Base-by-base conservation (phyloP, 2,113 vertebrate genomes). In the Phrynosoma platyrhinos region DNA sequence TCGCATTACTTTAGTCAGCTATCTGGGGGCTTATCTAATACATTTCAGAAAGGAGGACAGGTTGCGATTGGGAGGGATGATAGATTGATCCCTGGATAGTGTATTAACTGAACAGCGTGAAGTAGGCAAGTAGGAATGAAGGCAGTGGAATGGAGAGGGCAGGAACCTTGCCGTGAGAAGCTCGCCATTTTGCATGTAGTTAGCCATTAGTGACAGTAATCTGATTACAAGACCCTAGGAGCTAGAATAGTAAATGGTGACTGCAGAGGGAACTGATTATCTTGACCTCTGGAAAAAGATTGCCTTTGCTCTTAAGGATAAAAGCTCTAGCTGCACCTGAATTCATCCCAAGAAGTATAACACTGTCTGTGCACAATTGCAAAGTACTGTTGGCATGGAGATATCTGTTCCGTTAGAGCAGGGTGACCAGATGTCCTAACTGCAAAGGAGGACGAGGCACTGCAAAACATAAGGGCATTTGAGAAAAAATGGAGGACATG, bases 181-280 rank as follows among this genome's bases (percentile, higher is more conserved):
- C 81, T 76, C 0, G 0, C 23, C 0, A 0, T 85, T 86, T 79
- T 78, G 75, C 30, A 32, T 0, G 0, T 4, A 52, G 32, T 82
- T 87, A 87, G 40, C 30, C 91, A 55, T 62, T 83, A 18, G 62
- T 53, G 83, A 71, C 32, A 68, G 30, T 85, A 76, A 85, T 82
- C 74, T 84, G 83, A 87, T 13, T 88, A 84, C 74, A 76, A 84
- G 89, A 76, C 82, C 66, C 53, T 55, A 0, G 58, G 30, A 94
- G 36, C 79, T 32, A 18, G 25, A 6, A 55, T 20, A 68, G 83
- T 66, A 78, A 88, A 52, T 79, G 72, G 68, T 42, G 89, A 2
- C 25, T 84, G n/a, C 21, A 16, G 25, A 86, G 79, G 76, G 3
- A 90, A 62, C 69, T 62, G 36, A 47, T 92, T 25, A 75, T 69